Conservation (phyloP, 2,113 vertebrate species). For the Laticauda laticaudata region DNA sequence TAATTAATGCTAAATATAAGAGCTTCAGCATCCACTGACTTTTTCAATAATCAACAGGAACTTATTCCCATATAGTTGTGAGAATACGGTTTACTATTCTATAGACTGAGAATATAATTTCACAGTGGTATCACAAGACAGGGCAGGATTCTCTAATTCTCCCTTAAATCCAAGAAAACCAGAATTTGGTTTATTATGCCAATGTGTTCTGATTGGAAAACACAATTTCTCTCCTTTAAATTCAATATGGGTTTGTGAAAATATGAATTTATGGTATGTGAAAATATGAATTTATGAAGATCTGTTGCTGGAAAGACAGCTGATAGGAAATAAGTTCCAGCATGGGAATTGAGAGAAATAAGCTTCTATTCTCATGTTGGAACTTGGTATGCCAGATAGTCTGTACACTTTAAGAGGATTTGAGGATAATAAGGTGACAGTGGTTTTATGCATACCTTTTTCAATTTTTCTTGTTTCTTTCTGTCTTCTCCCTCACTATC, state of each 20-base stretch:
- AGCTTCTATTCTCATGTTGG: background rate
- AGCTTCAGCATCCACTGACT: background rate
- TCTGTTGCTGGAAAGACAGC: background rate
- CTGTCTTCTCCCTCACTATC: slow-evolving; percentile 89
- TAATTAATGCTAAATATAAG: background rate
- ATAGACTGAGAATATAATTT: background rate
- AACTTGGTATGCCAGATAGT: background rate
- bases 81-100: background rate
- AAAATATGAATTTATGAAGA: background rate
- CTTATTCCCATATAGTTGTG: background rate
- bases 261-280: no score
- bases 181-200: background rate
- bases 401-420: background rate
- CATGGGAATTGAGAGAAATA: background rate
- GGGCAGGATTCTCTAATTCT: background rate
- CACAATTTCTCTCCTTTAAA: background rate
- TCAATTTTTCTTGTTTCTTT: slow-evolving; percentile 91
- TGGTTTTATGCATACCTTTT: slow-evolving; percentile 75
- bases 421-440: background rate
- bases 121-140: background rate
- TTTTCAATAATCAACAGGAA: background rate
- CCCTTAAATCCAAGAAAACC: background rate
- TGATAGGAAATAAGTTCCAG: background rate
- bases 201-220: background rate
- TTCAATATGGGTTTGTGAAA: background rate